phyloP scores from a whole-genome alignment of 1,140 invertebrate genomes.

The Ceratoteleas bidentatus region DNA sequence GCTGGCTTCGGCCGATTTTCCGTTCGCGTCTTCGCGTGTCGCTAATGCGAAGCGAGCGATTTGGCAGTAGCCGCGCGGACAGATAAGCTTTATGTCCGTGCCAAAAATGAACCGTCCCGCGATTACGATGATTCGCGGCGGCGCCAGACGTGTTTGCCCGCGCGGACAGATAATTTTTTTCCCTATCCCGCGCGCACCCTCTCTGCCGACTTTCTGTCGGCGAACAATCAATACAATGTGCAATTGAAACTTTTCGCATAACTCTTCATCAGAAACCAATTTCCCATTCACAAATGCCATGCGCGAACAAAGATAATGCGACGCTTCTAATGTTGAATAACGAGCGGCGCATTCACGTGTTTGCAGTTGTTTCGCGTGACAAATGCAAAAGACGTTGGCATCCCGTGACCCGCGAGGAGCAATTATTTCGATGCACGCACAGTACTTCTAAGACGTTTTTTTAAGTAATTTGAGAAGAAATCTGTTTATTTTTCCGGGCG shows the following conservation, averaged over 20 bases:
- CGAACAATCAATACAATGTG: conserved; percentile 46
- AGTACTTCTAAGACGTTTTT: too few relatives aligned
- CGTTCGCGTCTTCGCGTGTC: conserved; percentile 58
- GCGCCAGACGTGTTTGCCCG: conserved; percentile 42
- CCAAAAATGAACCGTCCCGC: conserved; percentile 51
- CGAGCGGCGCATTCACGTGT: conserved; percentile 14
- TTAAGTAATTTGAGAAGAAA: too few relatives aligned
- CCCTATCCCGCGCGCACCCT: background rate
- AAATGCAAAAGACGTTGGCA: conserved; percentile 8
- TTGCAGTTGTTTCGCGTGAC: conserved; percentile 1
- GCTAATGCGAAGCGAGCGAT: conserved; percentile 56
- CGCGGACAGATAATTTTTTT: background rate
- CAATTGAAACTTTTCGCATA: conserved; percentile 51
- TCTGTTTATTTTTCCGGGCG: too few relatives aligned
- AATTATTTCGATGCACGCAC: background rate
- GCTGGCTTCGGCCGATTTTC: conserved; percentile 60
- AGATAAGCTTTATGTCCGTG: conserved; percentile 63
- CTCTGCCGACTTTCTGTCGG: background rate
- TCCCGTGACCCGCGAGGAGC: background rate
- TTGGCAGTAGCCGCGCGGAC: conserved; percentile 41
- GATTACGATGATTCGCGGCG: conserved; percentile 46
- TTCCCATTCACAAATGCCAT: conserved; percentile 34
- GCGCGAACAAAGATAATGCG: conserved; percentile 41
- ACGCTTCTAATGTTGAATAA: conserved; percentile 30
- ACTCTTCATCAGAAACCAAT: conserved; percentile 48